A percentile compares a stretch with the other conserved stretches of the same genome.
Conservation (phyloP, 2,888 invertebrate species). For the Dyspetes luteomarginatus region DNA sequence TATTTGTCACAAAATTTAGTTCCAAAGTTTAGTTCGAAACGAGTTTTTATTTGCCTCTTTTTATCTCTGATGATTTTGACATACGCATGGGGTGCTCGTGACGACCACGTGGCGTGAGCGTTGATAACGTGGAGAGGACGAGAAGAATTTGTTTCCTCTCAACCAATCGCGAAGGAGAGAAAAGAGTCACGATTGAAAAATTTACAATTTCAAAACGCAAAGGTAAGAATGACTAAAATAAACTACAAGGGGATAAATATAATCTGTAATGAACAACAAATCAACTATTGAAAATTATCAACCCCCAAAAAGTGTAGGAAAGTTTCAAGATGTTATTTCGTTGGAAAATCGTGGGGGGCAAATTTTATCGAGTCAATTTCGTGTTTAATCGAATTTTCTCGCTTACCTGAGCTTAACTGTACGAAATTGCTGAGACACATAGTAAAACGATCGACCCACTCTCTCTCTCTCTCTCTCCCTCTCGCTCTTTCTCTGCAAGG, state of each 20-base stretch:
- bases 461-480: neutral
- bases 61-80: neutral
- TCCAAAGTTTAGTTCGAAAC: neutral
- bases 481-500: neutral
- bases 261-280: no score
- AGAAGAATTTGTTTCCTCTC: slow-evolving; percentile 10
- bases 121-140: neutral
- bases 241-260: no score
- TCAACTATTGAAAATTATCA: no score
- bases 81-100: slow-evolving; percentile 18
- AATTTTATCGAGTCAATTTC: neutral
- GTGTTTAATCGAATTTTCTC: slow-evolving; percentile 28
- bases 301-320: no score
- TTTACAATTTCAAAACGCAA: neutral
- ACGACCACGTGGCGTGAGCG: slow-evolving; percentile 44
- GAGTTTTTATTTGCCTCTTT: neutral
- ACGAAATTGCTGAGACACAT: slow-evolving; percentile 24
- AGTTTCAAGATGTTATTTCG: neutral
- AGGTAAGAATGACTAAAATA: slow-evolving; percentile 1
- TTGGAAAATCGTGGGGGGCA: neutral
- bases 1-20: neutral
- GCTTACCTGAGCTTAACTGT: neutral
- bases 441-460: slow-evolving; percentile 14
- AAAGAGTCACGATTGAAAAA: slow-evolving; percentile 21
- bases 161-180: slow-evolving; percentile 2